Evolutionary conservation across 2,113 vertebrate genomes (phyloP).

Genomic region (Labeo catla): DNA sequence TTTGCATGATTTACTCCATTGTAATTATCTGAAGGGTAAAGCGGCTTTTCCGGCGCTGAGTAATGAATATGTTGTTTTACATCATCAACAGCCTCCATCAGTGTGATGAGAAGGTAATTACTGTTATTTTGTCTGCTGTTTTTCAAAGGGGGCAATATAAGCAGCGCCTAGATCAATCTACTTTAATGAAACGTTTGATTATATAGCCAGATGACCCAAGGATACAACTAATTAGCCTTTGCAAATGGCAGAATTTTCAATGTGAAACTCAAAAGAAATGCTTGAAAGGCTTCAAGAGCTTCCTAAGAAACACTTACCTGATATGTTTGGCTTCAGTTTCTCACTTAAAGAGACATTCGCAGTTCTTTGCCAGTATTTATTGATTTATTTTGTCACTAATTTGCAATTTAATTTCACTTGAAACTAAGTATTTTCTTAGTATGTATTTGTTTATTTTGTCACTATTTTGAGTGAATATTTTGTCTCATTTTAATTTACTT

Average conservation of each 20-base stretch:
- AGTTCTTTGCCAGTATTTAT: neutral
- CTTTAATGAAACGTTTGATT: conserved; percentile 59
- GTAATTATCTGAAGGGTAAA: conserved; percentile 36
- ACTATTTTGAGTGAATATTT: too few species aligned
- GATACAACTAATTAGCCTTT: conserved; percentile 61
- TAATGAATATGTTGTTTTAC: conserved; percentile 30
- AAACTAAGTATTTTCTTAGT: neutral
- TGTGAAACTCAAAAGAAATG: conserved; percentile 25
- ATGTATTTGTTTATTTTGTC: neutral
- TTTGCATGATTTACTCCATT: conserved; percentile 33
- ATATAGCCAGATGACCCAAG: conserved; percentile 46
- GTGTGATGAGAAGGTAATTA: conserved; percentile 23
- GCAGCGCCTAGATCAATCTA: conserved; percentile 36
- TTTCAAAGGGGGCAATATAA: conserved; percentile 22
- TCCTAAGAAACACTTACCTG: neutral
- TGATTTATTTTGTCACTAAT: neutral
- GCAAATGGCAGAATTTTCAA: conserved; percentile 46
- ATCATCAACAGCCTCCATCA: conserved; percentile 34
- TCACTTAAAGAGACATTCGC: neutral
- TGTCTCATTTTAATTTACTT: too few species aligned
- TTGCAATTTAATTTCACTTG: neutral
- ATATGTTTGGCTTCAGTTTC: neutral
- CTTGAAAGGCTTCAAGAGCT: neutral
- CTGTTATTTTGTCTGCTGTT: conserved; percentile 16
- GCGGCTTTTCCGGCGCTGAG: neutral